Percentiles rank a stretch among this genome's conserved stretches.
Evolutionary conservation across 2,888 invertebrate genomes (phyloP).

Genomic region (Bellardia pandia): DNA sequence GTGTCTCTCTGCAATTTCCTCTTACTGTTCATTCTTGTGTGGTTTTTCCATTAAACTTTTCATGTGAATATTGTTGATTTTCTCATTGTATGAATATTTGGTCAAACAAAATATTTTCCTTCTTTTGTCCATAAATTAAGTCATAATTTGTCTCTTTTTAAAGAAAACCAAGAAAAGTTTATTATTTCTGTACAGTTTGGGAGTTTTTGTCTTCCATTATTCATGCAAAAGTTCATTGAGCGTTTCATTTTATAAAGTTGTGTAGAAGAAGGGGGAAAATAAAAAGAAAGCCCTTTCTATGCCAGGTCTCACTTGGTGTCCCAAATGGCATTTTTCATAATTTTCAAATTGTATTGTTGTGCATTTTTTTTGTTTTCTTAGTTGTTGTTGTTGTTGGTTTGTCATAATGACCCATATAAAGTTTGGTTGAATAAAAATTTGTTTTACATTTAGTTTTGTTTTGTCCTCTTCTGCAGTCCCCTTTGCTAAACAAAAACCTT

Average conservation of each 20-base stretch:
- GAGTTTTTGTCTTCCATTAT: constrained; percentile 9
- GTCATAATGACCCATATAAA: constrained; percentile 63
- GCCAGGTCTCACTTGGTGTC: background rate
- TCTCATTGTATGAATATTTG: background rate
- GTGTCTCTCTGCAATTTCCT: background rate
- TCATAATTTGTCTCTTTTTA: constrained; percentile 59
- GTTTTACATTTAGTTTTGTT: background rate
- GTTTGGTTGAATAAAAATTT: background rate
- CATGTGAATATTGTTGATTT: background rate
- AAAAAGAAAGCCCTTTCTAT: background rate
- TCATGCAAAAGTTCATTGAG: constrained; percentile 63
- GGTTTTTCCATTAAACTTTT: constrained; percentile 8
- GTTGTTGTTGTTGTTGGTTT: constrained; percentile 32
- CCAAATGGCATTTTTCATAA: constrained; percentile 21
- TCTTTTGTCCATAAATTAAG: constrained; percentile 47
- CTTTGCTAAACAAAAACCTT: background rate
- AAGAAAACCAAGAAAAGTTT: constrained; percentile 11
- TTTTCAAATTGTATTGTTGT: constrained; percentile 13
- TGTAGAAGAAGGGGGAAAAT: background rate
- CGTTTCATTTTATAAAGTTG: constrained; percentile 23
- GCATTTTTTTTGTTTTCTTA: background rate
- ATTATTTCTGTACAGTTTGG: background rate
- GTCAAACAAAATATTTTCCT: constrained; percentile 17
- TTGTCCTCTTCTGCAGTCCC: background rate
- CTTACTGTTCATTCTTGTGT: background rate